Evolutionary conservation across 2,797 vertebrate species (phyloP).

Genomic region (Bovichtus variegatus): DNA sequence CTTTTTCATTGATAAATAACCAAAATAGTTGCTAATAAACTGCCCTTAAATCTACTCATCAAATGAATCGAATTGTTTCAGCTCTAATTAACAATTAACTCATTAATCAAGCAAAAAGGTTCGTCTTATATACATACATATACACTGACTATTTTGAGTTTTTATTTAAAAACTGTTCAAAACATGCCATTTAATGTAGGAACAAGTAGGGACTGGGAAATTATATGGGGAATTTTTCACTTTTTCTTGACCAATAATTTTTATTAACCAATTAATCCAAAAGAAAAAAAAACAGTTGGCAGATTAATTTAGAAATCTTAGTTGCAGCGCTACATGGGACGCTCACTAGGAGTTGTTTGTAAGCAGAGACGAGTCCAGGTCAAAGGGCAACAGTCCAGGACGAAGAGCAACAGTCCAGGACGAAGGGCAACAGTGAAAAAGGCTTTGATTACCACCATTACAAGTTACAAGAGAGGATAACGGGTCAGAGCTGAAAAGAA

Average conservation of each 20-base stretch:
- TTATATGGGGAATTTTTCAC: background rate
- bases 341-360: background rate
- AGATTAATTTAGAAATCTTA: background rate
- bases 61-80: background rate
- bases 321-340: background rate
- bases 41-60: rapidly evolving
- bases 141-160: no score
- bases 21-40: background rate
- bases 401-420: no score
- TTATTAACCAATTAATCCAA: background rate
- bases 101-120: background rate
- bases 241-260: background rate
- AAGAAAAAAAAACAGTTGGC: rapidly evolving
- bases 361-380: background rate
- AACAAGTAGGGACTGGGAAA: no score
- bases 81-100: background rate
- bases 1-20: no score
- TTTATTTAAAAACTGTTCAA: no score
- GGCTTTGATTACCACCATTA: slow-evolving; percentile 1
- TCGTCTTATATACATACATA: no score
- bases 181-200: no score
- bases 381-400: background rate
- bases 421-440: slow-evolving; percentile 15
- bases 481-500: slow-evolving; percentile 10
- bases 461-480: slow-evolving; percentile 5